A percentile compares a stretch with the other conserved stretches of the same genome.
These are phyloP conservation scores for Australoheros facetus DNA, from an alignment of 2,797 vertebrate genomes.

Conservation along the genomic window DNA sequence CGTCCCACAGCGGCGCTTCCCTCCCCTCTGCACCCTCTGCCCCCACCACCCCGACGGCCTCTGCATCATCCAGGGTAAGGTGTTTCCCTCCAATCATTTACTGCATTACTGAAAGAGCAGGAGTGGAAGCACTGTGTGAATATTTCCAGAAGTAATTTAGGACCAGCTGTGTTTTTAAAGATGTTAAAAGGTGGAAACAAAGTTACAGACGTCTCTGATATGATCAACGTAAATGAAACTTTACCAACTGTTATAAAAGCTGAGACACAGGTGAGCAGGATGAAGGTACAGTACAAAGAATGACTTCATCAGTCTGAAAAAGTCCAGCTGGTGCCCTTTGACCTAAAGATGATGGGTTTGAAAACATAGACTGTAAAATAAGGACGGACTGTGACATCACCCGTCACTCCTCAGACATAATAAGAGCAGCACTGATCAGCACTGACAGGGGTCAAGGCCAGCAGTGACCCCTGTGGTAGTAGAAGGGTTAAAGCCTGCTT, in stretches of 20 bases:
- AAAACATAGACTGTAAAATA: too few species aligned
- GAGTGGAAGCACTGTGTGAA: not conserved
- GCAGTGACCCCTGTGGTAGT: too few species aligned
- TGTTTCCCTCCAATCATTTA: not conserved
- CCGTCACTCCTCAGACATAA: accelerated
- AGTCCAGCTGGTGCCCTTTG: not conserved
- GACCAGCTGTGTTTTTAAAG: not conserved
- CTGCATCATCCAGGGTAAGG: conserved; percentile 89
- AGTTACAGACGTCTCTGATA: not conserved
- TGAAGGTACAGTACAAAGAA: too few species aligned
- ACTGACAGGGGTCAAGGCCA: too few species aligned
- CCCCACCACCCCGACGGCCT: conserved; percentile 90
- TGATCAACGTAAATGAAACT: not conserved
- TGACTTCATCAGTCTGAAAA: not conserved
- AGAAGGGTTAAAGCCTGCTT: too few species aligned
- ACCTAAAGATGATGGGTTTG: not conserved
- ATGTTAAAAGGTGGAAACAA: not conserved
- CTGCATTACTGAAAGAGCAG: not conserved
- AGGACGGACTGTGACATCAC: accelerated
- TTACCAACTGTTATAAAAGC: too few species aligned
- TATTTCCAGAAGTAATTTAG: not conserved
- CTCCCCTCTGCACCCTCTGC: conserved; percentile 94
- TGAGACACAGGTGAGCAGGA: too few species aligned
- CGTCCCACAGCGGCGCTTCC: conserved; percentile 95
- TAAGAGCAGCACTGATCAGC: not conserved